Evolutionary conservation across 2,797 vertebrate species (phyloP).

Genomic region (Rousettus madagascariensis): DNA sequence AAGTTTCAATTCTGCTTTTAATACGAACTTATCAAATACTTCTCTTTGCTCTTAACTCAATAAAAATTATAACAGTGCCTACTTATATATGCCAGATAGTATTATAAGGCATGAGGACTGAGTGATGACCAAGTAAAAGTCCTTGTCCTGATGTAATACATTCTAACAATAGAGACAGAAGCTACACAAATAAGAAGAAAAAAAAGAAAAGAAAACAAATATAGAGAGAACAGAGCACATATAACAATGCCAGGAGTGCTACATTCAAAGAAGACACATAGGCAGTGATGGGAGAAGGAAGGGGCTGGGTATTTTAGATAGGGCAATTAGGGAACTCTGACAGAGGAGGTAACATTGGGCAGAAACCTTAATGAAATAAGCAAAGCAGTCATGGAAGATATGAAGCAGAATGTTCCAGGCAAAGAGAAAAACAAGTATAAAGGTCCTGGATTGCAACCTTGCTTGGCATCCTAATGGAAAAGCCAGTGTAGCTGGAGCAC

Average conservation of each 20-base stretch:
- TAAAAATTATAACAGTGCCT: not conserved
- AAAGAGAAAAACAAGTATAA: not conserved
- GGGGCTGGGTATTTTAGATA: not conserved
- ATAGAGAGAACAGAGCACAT: not conserved
- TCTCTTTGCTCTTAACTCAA: constrained; percentile 34
- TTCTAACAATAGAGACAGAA: not conserved
- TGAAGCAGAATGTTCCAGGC: not conserved
- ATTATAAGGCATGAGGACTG: not conserved
- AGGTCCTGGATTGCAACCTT: not conserved
- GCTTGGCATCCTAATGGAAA: not conserved
- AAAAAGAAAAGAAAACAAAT: not conserved
- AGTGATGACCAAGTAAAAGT: not conserved
- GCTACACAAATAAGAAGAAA: not conserved
- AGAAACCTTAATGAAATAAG: not conserved
- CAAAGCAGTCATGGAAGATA: not conserved
- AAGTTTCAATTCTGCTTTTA: constrained; percentile 44
- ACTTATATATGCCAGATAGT: not conserved
- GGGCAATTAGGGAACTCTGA: not conserved
- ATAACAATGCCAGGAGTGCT: not conserved
- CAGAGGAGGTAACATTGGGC: not conserved
- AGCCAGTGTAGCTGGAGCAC: not conserved
- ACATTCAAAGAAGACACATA: not conserved
- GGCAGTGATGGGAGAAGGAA: not conserved
- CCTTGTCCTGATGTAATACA: not conserved
- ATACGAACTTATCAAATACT: constrained; percentile 41